These are phyloP conservation scores for Rhinoderma darwinii DNA, from an alignment of 2,113 vertebrate species.

Conservation along the genomic window DNA sequence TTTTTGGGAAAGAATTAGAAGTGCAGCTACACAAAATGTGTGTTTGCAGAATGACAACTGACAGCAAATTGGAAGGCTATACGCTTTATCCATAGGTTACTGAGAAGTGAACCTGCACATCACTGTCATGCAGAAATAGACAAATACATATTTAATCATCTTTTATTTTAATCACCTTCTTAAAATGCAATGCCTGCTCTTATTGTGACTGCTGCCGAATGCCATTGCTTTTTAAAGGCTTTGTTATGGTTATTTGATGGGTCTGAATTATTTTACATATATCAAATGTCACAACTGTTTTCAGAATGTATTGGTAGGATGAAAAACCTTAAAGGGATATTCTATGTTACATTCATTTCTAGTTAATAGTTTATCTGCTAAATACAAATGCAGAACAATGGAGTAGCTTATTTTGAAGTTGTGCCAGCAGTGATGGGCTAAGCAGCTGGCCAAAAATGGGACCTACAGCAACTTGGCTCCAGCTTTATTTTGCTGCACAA, in stretches of 20 bases:
- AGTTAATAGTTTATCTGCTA: not conserved
- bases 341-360: not conserved
- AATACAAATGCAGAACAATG: not conserved
- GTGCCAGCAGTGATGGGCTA: not conserved
- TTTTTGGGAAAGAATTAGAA: constrained; percentile 19
- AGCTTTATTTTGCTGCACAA: not conserved
- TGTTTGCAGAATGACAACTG: not conserved
- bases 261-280: constrained; percentile 30
- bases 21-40: constrained; percentile 3
- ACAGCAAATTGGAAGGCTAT: not conserved
- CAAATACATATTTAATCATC: constrained; percentile 29
- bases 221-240: constrained; percentile 1
- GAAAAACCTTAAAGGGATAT: not conserved
- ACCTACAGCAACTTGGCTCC: not conserved
- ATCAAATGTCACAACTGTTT: constrained; percentile 36
- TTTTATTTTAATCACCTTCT: constrained; percentile 37
- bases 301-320: not conserved
- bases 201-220: constrained; percentile 32
- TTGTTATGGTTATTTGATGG: constrained; percentile 37
- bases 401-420: not conserved
- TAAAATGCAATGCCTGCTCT: constrained; percentile 10
- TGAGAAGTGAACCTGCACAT: not conserved
- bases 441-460: not conserved
- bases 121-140: constrained; percentile 32
- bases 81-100: not conserved